These are phyloP conservation scores for Choloepus didactylus DNA, from an alignment of 2,797 vertebrate species.

Conservation along the genomic window DNA sequence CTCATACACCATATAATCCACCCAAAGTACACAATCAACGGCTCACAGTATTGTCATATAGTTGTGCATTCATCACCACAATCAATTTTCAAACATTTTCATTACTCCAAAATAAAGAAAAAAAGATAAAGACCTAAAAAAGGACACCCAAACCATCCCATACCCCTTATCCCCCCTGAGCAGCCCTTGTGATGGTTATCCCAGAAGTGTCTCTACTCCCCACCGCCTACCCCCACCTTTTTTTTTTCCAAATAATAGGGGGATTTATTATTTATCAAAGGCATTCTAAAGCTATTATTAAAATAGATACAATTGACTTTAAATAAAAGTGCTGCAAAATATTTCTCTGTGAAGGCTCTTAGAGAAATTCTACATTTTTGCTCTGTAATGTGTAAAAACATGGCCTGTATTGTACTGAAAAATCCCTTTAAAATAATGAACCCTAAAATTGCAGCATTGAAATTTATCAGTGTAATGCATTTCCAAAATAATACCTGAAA, in stretches of 20 bases:
- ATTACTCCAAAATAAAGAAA: too few species aligned
- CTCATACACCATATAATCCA: too few species aligned
- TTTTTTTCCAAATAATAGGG: not conserved
- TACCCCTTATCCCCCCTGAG: too few species aligned
- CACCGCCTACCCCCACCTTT: too few species aligned
- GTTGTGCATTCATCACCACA: too few species aligned
- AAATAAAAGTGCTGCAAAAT: conserved; percentile 36
- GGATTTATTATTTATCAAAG: conserved; percentile 38
- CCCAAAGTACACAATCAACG: too few species aligned
- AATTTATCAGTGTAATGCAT: conserved; percentile 43
- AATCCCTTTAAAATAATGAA: conserved; percentile 42
- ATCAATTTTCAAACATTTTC: too few species aligned
- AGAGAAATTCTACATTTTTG: not conserved
- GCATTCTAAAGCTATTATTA: not conserved
- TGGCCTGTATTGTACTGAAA: not conserved
- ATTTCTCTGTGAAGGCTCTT: not conserved
- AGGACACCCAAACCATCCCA: too few species aligned
- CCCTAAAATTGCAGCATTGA: not conserved
- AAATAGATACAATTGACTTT: not conserved
- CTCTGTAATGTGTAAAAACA: not conserved
- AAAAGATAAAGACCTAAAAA: too few species aligned
- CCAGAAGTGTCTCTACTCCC: too few species aligned
- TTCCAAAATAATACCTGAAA: conserved; percentile 62
- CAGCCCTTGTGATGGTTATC: too few species aligned
- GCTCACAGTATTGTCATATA: too few species aligned